Conservation (phyloP, 2,888 invertebrate species). For the Lamellibrachia columna region DNA sequence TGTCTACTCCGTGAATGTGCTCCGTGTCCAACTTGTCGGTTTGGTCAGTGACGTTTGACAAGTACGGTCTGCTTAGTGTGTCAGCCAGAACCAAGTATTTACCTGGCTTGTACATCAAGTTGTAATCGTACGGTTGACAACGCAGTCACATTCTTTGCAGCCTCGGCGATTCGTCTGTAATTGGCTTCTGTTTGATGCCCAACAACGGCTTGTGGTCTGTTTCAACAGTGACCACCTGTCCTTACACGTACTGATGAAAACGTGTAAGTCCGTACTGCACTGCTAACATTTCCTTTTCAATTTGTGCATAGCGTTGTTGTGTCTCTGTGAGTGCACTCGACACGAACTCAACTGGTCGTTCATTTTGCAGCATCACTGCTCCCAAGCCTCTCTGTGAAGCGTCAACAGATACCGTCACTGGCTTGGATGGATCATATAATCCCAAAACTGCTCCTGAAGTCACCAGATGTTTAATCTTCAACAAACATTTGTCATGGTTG, state of each 20-base stretch:
- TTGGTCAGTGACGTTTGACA: too few species aligned
- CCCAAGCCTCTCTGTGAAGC: slow-evolving; percentile 29
- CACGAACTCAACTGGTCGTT: slow-evolving; percentile 60
- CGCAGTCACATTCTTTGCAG: too few species aligned
- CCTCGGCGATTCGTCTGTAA: too few species aligned
- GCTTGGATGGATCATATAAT: slow-evolving; percentile 24
- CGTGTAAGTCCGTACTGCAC: slow-evolving; percentile 59
- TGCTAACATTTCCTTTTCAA: slow-evolving; percentile 60
- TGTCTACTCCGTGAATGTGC: too few species aligned
- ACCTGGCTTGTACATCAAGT: too few species aligned
- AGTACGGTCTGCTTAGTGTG: too few species aligned
- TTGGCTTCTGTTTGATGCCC: slow-evolving; percentile 31
- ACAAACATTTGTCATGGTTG: slow-evolving; percentile 20
- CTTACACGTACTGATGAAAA: slow-evolving; percentile 50
- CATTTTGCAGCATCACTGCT: slow-evolving; percentile 49
- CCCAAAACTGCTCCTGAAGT: slow-evolving; percentile 22
- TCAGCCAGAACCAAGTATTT: too few species aligned
- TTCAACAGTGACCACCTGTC: slow-evolving; percentile 55
- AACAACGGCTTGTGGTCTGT: slow-evolving; percentile 65
- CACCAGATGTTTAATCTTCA: slow-evolving; percentile 22
- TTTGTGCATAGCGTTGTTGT: slow-evolving; percentile 44
- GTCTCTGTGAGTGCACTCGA: slow-evolving; percentile 62
- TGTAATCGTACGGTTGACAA: too few species aligned
- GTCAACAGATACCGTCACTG: slow-evolving; percentile 18
- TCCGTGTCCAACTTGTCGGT: too few species aligned